Evolutionary conservation across 2,113 vertebrate genomes (phyloP).

Genomic region (Alaudala cheleensis): DNA sequence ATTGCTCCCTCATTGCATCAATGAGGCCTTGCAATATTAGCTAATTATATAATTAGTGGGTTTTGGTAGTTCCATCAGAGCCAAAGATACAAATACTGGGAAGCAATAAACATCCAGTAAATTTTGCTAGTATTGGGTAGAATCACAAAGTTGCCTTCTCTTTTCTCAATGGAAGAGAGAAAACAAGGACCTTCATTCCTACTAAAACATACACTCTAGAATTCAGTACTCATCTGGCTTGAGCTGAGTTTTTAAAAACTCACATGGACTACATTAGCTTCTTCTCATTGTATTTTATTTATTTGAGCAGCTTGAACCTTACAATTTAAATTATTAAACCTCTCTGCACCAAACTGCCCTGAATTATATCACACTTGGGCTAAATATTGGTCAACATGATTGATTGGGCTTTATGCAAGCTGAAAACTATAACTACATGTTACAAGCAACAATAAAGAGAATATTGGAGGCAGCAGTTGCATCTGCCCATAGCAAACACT

Average conservation of each 20-base stretch:
- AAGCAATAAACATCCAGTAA: background rate
- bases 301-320: background rate
- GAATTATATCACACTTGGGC: background rate
- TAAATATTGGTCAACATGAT: constrained; percentile 23
- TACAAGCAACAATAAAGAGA: constrained; percentile 4
- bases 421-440: background rate
- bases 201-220: background rate
- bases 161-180: background rate
- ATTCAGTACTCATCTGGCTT: background rate
- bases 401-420: background rate
- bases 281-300: background rate
- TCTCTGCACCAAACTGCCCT: background rate
- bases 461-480: constrained; percentile 5
- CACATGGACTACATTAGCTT: background rate
- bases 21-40: background rate
- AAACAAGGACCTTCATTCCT: background rate
- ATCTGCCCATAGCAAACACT: constrained; percentile 7
- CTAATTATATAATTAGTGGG: background rate
- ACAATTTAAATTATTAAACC: background rate
- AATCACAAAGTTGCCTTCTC: background rate
- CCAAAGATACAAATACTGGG: background rate
- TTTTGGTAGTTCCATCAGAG: background rate
- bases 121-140: background rate
- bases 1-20: background rate
- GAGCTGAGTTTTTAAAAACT: background rate